Evolutionary conservation across 1,140 invertebrate genomes (phyloP).

Genomic region (Drosophila baimaii): DNA sequence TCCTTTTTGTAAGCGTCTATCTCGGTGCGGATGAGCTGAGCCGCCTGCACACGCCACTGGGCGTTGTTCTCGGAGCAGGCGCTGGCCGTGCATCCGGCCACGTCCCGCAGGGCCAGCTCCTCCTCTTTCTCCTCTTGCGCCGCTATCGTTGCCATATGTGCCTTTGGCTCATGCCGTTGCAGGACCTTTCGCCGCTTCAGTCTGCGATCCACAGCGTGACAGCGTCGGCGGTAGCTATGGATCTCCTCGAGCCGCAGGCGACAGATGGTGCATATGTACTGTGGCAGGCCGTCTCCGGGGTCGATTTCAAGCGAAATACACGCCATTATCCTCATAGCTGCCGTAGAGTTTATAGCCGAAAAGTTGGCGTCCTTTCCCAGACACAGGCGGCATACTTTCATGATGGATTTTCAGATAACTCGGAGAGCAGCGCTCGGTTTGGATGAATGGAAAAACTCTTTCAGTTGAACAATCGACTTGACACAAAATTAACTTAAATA

Average conservation of each 20-base stretch:
- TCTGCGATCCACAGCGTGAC: slow-evolving; percentile 46
- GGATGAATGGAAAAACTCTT: neutral
- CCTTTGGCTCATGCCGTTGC: neutral
- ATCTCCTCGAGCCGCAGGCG: slow-evolving; percentile 63
- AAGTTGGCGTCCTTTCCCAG: slow-evolving; percentile 57
- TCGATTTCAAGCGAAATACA: slow-evolving; percentile 64
- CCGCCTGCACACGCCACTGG: slow-evolving; percentile 57
- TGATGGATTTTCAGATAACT: slow-evolving; percentile 4
- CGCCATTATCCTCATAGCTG: slow-evolving; percentile 39
- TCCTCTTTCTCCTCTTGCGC: slow-evolving; percentile 15
- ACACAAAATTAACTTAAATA: neutral
- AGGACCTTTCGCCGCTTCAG: slow-evolving; percentile 33
- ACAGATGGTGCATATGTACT: slow-evolving; percentile 52
- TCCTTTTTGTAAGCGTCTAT: slow-evolving; percentile 60
- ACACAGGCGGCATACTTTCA: slow-evolving; percentile 61
- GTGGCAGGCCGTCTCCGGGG: slow-evolving; percentile 49
- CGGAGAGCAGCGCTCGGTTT: too few species aligned
- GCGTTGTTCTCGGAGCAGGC: slow-evolving; percentile 57
- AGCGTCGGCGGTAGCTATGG: slow-evolving; percentile 56
- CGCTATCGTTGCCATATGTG: neutral
- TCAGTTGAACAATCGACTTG: neutral
- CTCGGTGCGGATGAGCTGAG: slow-evolving; percentile 44
- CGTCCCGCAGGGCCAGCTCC: slow-evolving; percentile 25
- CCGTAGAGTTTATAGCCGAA: slow-evolving; percentile 12
- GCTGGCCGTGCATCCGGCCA: slow-evolving; percentile 19